phyloP scores from a whole-genome alignment of 2,888 invertebrate genomes.

The Ichneumon xanthorius region DNA sequence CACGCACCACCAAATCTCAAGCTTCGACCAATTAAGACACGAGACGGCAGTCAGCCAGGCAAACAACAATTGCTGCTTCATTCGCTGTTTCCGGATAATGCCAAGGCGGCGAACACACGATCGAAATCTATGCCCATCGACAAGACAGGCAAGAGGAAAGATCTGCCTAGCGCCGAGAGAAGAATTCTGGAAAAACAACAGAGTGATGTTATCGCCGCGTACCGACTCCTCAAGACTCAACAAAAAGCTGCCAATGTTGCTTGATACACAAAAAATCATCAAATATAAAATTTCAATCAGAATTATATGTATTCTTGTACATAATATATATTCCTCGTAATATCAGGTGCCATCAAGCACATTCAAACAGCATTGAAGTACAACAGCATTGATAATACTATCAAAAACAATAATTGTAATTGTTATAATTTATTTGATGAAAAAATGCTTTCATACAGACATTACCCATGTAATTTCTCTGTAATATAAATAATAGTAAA shows the following conservation, averaged over 20 bases:
- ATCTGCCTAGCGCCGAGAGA: slow-evolving; percentile 87
- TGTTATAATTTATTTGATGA: too few species aligned
- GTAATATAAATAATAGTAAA: slow-evolving; percentile 8
- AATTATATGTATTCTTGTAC: slow-evolving; percentile 54
- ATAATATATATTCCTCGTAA: slow-evolving; percentile 54
- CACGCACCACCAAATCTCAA: slow-evolving; percentile 90
- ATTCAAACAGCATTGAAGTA: slow-evolving; percentile 10
- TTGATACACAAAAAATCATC: not conserved
- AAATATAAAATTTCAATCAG: slow-evolving; percentile 2
- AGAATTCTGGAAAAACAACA: slow-evolving; percentile 88
- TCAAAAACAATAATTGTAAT: not conserved
- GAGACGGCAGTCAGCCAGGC: slow-evolving; percentile 87
- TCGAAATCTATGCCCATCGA: slow-evolving; percentile 77
- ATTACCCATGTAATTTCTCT: too few species aligned
- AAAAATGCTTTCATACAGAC: not conserved
- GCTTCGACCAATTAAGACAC: slow-evolving; percentile 86
- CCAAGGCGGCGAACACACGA: slow-evolving; percentile 46
- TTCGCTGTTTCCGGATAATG: slow-evolving; percentile 83
- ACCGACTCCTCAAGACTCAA: slow-evolving; percentile 86
- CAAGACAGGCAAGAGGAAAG: slow-evolving; percentile 87
- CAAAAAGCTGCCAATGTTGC: slow-evolving; percentile 54
- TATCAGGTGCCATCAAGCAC: slow-evolving; percentile 45
- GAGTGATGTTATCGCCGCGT: slow-evolving; percentile 87
- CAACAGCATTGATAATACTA: slow-evolving; percentile 26
- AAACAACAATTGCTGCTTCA: slow-evolving; percentile 88